Base-by-base conservation (phyloP, 2,797 vertebrate species). In the Melanitta fusca region DNA sequence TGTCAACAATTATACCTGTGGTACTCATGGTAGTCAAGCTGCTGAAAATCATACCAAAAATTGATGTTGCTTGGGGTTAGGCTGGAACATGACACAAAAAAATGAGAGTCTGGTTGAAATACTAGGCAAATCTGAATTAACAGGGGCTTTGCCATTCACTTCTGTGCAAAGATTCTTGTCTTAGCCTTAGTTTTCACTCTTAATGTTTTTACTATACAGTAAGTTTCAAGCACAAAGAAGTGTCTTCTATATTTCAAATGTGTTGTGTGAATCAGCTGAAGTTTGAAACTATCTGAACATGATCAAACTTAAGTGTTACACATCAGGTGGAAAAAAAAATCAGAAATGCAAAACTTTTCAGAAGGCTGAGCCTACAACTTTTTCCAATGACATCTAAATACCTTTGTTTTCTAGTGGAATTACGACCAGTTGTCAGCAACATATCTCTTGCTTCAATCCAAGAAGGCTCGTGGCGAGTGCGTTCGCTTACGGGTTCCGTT, bases 351-450 rank as follows among this genome's bases (percentile, higher is more conserved):
- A 32, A 75, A 17, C 8, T 36, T 10, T 54, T 77, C 13, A 15
- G 53, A 77, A 74, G 28, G 8, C 39, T 66, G 32, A 45, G 11
- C 8, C 85, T 54, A 24, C 2, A 12, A 4, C 20, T 53, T 41
- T 41, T 93, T 95, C 54, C 56, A 85, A 95, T 56, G 15, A 75
- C 12, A 60, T 61, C 45, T 41, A 79, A 89, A 18, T 16, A 75
- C 68, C 65, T 2, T 49, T 43, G 47, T 32, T 54, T 80, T 73
- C 60, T 60, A 99, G 99, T 99, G 99, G 99, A 98, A 97, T 32
- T 99, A 99, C 14, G 99, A 99, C 95, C 98, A 99, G 18, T 98
- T 98, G 73, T 99, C 99, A 41, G 99, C 99, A 79, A 99, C 98
- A 4, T 99, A 99, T 95, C 98, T 99, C 85, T 97, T 99, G 96